Conservation (phyloP, 2,797 vertebrate species). For the Scolopax rusticola region DNA sequence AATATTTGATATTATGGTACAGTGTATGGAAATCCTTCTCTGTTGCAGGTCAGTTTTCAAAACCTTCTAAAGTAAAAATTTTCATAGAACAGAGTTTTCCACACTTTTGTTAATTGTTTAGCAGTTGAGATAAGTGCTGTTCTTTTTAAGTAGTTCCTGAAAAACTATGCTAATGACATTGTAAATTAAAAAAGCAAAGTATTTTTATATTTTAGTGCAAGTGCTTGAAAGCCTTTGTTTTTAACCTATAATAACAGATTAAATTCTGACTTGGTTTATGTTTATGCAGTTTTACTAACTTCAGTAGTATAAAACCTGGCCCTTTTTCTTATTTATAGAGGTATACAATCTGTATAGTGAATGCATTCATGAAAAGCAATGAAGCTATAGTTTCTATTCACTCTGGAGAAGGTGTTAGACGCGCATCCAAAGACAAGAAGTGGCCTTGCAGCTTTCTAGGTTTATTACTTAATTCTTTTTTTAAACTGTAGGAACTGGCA, state of each 20-base stretch:
- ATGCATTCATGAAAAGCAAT: constrained; percentile 33
- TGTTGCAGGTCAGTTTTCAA: not conserved
- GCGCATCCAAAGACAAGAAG: constrained; percentile 36
- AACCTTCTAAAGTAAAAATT: not conserved
- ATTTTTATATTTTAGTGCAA: not conserved
- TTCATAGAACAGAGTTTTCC: not conserved
- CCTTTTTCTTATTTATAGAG: not conserved
- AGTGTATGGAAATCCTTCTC: not conserved
- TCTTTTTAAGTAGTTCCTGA: not conserved
- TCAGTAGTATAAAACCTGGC: not conserved
- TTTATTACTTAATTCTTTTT: constrained; percentile 80
- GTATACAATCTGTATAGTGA: not conserved
- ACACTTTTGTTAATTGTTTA: not conserved
- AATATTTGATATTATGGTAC: not conserved
- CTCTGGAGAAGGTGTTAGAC: constrained; percentile 25
- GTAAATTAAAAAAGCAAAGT: not conserved
- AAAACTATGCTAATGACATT: not conserved
- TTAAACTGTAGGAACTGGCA: constrained; percentile 84
- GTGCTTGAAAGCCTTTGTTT: not conserved
- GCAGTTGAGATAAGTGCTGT: not conserved
- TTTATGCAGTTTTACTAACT: not conserved
- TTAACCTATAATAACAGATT: not conserved
- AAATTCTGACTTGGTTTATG: not conserved
- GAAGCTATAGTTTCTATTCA: constrained; percentile 19
- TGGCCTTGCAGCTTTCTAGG: constrained; percentile 68